phyloP scores from a whole-genome alignment of 2,888 invertebrate genomes.

The Pristionchus arcanus region DNA sequence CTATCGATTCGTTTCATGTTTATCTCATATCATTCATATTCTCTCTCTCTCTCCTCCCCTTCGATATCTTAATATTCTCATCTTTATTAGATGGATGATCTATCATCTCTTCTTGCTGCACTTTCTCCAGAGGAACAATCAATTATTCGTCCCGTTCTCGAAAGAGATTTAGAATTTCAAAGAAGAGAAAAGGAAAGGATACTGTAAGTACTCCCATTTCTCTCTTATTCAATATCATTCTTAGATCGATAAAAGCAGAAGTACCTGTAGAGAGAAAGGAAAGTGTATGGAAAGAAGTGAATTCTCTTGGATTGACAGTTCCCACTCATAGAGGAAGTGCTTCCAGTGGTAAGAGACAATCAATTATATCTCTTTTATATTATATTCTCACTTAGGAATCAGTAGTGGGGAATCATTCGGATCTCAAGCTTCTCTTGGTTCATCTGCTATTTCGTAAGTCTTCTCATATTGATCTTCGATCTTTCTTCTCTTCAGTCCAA shows the following conservation, averaged over 20 bases:
- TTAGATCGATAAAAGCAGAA: conserved; percentile 6
- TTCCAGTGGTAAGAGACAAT: neutral
- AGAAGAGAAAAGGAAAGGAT: conserved; percentile 35
- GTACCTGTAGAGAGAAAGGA: neutral
- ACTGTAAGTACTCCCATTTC: neutral
- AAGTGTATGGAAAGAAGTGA: neutral
- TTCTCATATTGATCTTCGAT: neutral
- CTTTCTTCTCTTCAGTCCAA: neutral
- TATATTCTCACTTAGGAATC: neutral
- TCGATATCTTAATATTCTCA: neutral
- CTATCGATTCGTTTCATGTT: too few species aligned
- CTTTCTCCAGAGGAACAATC: conserved; percentile 42
- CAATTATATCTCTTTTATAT: neutral
- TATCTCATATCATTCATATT: too few species aligned
- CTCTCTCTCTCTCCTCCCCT: too few species aligned
- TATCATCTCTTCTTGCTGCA: neutral
- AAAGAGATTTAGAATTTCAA: conserved; percentile 35
- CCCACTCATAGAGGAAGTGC: neutral
- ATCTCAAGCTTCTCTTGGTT: neutral
- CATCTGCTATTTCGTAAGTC: neutral
- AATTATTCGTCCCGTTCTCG: conserved; percentile 30
- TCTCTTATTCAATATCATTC: neutral
- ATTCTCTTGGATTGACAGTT: neutral
- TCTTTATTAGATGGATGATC: neutral
- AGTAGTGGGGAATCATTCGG: conserved; percentile 22